Evolutionary conservation across 2,888 invertebrate genomes (phyloP).

Genomic region (Mylabris sibirica): DNA sequence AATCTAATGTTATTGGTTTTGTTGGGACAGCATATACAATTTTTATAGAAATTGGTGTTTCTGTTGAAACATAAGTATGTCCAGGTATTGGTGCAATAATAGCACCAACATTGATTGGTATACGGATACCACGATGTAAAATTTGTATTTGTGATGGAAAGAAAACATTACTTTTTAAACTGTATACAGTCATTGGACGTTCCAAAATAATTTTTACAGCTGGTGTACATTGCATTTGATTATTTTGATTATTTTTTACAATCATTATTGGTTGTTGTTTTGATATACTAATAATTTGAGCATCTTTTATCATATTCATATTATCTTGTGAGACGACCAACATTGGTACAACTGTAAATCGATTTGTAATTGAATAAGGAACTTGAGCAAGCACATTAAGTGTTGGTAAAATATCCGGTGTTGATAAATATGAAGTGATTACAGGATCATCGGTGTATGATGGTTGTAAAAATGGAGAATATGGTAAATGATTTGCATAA

Average conservation of each 20-base stretch:
- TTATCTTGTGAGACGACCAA: conserved; percentile 54
- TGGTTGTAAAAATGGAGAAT: conserved; percentile 29
- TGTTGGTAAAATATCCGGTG: conserved; percentile 44
- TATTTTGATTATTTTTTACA: conserved; percentile 52
- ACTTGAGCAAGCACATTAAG: conserved; percentile 55
- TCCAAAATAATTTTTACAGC: conserved; percentile 59
- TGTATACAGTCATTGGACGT: conserved; percentile 57
- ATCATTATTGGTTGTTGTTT: conserved; percentile 57
- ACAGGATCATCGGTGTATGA: conserved; percentile 32
- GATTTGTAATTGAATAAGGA: conserved; percentile 53
- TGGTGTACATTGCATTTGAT: conserved; percentile 57
- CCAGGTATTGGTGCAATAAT: conserved; percentile 59
- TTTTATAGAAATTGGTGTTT: conserved; percentile 56
- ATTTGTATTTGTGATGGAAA: conserved; percentile 61
- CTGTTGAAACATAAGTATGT: conserved; percentile 50
- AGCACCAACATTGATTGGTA: conserved; percentile 60
- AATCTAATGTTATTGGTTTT: conserved; percentile 50
- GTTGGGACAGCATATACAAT: conserved; percentile 62
- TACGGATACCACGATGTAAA: conserved; percentile 55
- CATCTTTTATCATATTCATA: conserved; percentile 55
- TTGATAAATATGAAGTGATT: conserved; percentile 32
- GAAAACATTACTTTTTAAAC: conserved; percentile 56
- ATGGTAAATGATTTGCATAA: conserved; percentile 24
- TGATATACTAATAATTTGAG: conserved; percentile 56
- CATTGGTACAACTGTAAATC: conserved; percentile 57